Evolutionary conservation across 2,888 invertebrate genomes (phyloP).

Genomic region (Eupithecia subumbrata): DNA sequence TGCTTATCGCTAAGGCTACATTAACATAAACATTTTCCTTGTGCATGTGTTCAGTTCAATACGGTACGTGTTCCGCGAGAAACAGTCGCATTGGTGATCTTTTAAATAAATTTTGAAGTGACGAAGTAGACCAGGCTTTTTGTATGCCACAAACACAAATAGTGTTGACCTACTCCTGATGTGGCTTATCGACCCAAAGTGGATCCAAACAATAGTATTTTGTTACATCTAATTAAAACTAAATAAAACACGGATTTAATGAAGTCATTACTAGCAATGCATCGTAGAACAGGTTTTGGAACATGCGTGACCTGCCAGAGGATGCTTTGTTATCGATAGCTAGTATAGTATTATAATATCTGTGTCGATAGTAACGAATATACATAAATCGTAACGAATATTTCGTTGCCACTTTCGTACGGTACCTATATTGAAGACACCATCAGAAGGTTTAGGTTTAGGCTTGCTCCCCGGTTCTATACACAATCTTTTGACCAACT

Average conservation of each 20-base stretch:
- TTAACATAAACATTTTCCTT: conserved; percentile 27
- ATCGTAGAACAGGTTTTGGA: background rate
- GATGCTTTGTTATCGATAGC: background rate
- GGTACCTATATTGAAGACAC: background rate
- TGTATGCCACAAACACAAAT: background rate
- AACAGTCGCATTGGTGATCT: background rate
- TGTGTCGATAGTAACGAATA: too few species aligned
- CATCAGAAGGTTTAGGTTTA: background rate
- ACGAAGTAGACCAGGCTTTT: background rate
- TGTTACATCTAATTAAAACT: background rate
- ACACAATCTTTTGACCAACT: background rate
- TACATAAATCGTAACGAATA: too few species aligned
- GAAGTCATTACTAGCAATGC: background rate
- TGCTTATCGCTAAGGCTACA: conserved; percentile 18
- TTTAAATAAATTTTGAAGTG: background rate
- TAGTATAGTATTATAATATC: too few species aligned
- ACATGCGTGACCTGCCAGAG: background rate
- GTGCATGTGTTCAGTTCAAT: conserved; percentile 1
- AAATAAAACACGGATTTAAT: background rate
- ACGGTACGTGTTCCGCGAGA: background rate
- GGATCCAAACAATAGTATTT: background rate
- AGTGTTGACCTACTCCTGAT: background rate
- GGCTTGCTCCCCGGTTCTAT: background rate
- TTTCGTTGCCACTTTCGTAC: background rate
- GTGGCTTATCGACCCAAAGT: background rate